Evolutionary conservation across 1,140 invertebrate genomes (phyloP), one percentile per base, ranked within the genome.

Genomic region (Drosophila hydei): DNA sequence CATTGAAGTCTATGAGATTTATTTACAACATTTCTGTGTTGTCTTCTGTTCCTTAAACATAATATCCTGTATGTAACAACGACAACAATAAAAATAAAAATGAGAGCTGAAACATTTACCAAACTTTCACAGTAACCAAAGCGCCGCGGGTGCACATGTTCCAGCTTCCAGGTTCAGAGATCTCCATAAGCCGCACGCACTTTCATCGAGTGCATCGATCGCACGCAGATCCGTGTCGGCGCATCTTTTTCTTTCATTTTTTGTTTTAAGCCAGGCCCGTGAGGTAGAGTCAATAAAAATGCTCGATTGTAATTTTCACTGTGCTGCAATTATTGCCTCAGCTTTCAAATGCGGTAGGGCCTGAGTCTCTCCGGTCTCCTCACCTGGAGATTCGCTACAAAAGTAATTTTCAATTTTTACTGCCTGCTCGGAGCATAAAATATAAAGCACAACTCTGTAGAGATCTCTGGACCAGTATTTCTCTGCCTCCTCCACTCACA

Each of bases 381-480:
- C 1, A 5, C 9, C 42, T 23, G 4, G 8, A 14, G 12, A 11
- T 12, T 12, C 42, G n/a, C 21, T 38, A 55, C 65, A 81, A 87
- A 87, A 76, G 83, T 88, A 88, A 87, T 87, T 87, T 87, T 87
- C 83, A 88, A 87, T 87, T 87, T 87, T 87, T 83, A 87, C 68
- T 88, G 75, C 84, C 79, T 51, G 77, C 21, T 61, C 40, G 33
- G 25, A 19, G 70, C 81, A 84, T 84, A 84, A 87, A 83, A 85
- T 72, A 80, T 79, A 77, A 77, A 48, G 67, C 75, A 77, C 52
- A 77, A 77, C 59, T 77, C 59, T 51, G 54, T 72, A 33, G 58
- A 64, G 70, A 73, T 59, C 78, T 64, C 62, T 71, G 60, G 45
- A 7, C 4, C 9, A 8, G 38, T 42, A 6, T 42, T 3, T 8